A percentile compares a stretch with the other conserved stretches of the same genome.
phyloP scores from a whole-genome alignment of 2,797 vertebrate genomes.

The Scleropages formosus region DNA sequence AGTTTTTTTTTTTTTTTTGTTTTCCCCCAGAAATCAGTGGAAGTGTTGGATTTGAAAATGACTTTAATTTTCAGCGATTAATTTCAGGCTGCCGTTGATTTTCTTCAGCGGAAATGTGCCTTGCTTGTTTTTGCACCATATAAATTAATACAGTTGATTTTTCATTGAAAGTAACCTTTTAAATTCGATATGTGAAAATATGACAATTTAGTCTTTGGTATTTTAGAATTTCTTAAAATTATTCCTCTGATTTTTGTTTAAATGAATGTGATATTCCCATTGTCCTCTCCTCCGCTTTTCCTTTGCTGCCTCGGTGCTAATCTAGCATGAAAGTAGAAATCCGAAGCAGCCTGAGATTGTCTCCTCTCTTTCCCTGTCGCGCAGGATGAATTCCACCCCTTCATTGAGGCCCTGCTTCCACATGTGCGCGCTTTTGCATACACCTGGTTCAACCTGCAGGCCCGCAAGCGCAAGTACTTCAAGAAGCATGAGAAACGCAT shows the following conservation, averaged over 20 bases:
- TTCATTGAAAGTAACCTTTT: not conserved
- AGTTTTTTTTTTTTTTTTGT: not conserved
- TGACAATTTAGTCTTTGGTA: not conserved
- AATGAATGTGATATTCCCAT: conserved; percentile 4
- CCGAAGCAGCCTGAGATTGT: conserved; percentile 36
- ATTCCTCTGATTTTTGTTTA: not conserved
- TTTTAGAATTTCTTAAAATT: not conserved
- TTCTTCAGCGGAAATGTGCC: not conserved
- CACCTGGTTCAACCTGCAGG: conserved; percentile 97
- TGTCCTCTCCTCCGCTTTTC: not conserved
- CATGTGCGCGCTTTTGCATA: conserved; percentile 91
- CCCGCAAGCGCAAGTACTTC: conserved; percentile 93
- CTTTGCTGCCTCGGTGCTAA: not conserved
- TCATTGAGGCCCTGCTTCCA: conserved; percentile 92
- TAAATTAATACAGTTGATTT: conserved; percentile 4
- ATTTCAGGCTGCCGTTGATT: conserved; percentile 11
- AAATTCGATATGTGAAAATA: not conserved
- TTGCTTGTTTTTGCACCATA: not conserved
- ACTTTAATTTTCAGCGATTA: not conserved
- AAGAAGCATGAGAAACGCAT: conserved; percentile 95
- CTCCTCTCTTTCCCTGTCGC: conserved; percentile 64
- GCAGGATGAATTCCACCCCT: conserved; percentile 96
- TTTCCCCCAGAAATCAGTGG: too few relatives aligned
- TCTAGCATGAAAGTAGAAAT: not conserved
- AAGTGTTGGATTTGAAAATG: not conserved